Percentiles rank a stretch among this genome's conserved stretches.
These are phyloP conservation scores for Caerostris darwini DNA, from an alignment of 1,140 invertebrate species.

Conservation along the genomic window DNA sequence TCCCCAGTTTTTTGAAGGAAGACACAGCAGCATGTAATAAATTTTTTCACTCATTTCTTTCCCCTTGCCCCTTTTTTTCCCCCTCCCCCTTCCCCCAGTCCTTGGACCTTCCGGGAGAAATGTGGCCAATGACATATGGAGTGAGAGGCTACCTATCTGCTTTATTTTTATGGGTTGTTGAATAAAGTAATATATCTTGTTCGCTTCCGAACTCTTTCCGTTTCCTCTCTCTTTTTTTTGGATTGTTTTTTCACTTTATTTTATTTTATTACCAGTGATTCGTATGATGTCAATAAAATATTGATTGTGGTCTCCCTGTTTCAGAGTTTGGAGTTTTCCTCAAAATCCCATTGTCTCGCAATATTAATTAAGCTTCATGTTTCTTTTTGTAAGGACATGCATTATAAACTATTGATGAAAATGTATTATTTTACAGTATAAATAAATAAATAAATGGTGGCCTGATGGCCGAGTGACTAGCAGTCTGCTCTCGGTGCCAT, in stretches of 20 bases:
- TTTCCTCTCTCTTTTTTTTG: not conserved
- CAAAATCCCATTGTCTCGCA: not conserved
- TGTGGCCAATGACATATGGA: conserved; percentile 71
- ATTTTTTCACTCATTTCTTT: conserved; percentile 69
- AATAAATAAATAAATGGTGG: no score
- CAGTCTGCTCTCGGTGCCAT: no score
- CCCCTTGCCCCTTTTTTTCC: conserved; percentile 3
- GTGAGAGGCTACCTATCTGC: conserved; percentile 42
- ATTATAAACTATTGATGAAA: no score
- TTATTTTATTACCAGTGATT: not conserved
- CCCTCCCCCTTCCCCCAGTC: not conserved
- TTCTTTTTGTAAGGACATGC: no score
- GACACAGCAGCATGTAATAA: conserved; percentile 61
- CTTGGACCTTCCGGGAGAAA: conserved; percentile 4
- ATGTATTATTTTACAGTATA: no score
- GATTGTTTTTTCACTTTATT: not conserved
- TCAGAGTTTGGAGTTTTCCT: no score
- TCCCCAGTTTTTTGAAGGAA: conserved; percentile 61
- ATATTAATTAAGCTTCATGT: not conserved
- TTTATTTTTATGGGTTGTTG: conserved; percentile 77
- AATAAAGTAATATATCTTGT: conserved; percentile 78
- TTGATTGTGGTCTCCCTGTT: not conserved
- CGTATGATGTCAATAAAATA: not conserved
- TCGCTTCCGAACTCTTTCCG: not conserved
- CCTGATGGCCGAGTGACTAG: no score